Percentiles rank a stretch among this genome's conserved stretches.
Evolutionary conservation across 2,113 vertebrate genomes (phyloP).

Genomic region (Micronycteris hirsuta): DNA sequence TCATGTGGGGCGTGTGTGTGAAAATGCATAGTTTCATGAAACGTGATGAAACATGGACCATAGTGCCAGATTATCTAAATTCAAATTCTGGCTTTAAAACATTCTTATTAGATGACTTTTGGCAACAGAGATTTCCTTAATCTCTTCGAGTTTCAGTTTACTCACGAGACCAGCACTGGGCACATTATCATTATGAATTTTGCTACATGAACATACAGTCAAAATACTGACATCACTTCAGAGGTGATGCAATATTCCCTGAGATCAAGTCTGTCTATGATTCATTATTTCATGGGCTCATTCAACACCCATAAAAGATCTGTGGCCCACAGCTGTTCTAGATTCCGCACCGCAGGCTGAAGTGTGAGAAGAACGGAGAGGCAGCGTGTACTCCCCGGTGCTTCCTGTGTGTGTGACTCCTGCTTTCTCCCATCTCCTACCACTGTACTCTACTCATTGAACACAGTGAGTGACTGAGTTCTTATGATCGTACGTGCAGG

Average conservation of each 20-base stretch:
- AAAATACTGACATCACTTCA: background rate
- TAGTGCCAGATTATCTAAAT: background rate
- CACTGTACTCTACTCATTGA: conserved; percentile 30
- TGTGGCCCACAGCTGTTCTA: background rate
- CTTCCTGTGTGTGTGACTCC: background rate
- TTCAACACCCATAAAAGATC: background rate
- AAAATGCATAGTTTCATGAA: background rate
- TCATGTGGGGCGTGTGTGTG: background rate
- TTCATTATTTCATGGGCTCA: background rate
- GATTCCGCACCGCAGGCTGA: background rate
- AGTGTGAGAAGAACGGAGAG: background rate
- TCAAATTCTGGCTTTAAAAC: background rate
- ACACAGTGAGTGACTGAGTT: conserved; percentile 25
- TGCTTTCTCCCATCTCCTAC: conserved; percentile 3
- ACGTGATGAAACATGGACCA: background rate
- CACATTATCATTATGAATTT: background rate
- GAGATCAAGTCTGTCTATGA: background rate
- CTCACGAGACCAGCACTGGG: background rate
- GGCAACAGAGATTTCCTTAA: background rate
- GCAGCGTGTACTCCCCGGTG: background rate
- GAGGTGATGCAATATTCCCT: background rate
- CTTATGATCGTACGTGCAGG: background rate
- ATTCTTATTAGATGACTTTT: background rate
- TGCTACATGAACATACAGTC: background rate
- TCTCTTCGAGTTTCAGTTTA: background rate